phyloP scores from a whole-genome alignment of 2,113 vertebrate species.

The Coreoperca whiteheadi region DNA sequence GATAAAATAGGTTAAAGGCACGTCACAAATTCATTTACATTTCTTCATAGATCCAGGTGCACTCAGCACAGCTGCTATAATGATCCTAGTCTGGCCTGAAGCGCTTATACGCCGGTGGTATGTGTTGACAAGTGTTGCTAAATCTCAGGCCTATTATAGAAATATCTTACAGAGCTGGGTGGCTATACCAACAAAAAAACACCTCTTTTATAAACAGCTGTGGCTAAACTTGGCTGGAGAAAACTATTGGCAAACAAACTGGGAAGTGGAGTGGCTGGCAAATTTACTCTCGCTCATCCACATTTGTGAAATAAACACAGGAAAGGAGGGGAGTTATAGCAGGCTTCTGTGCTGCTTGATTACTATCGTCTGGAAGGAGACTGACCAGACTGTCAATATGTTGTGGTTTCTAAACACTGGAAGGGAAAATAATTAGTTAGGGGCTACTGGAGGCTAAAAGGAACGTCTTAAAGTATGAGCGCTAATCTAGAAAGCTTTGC shows the following conservation, averaged over 20 bases:
- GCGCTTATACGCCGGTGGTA: background rate
- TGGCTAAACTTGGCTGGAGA: slow-evolving; percentile 59
- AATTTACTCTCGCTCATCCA: slow-evolving; percentile 70
- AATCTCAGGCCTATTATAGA: slow-evolving; percentile 25
- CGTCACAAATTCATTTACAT: background rate
- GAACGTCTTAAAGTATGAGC: slow-evolving; percentile 13
- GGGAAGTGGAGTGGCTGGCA: slow-evolving; percentile 66
- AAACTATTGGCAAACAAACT: slow-evolving; percentile 59
- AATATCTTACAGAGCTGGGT: slow-evolving; percentile 19
- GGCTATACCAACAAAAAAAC: slow-evolving; percentile 53
- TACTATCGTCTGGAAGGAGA: slow-evolving; percentile 72
- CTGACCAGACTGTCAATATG: slow-evolving; percentile 72
- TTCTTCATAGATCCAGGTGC: background rate
- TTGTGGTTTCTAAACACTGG: slow-evolving; percentile 67
- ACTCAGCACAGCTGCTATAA: slow-evolving; percentile 5
- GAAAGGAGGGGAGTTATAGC: slow-evolving; percentile 44
- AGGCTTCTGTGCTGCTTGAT: slow-evolving; percentile 65
- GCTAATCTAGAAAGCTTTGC: slow-evolving; percentile 16
- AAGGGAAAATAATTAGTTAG: slow-evolving; percentile 61
- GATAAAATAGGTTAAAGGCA: background rate
- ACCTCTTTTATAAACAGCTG: slow-evolving; percentile 67
- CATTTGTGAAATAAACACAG: slow-evolving; percentile 74
- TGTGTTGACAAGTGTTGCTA: slow-evolving; percentile 31
- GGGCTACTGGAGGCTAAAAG: slow-evolving; percentile 39
- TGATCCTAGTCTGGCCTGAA: background rate